These are phyloP conservation scores for Lophius piscatorius DNA, from an alignment of 2,113 vertebrate genomes.

Conservation along the genomic window DNA sequence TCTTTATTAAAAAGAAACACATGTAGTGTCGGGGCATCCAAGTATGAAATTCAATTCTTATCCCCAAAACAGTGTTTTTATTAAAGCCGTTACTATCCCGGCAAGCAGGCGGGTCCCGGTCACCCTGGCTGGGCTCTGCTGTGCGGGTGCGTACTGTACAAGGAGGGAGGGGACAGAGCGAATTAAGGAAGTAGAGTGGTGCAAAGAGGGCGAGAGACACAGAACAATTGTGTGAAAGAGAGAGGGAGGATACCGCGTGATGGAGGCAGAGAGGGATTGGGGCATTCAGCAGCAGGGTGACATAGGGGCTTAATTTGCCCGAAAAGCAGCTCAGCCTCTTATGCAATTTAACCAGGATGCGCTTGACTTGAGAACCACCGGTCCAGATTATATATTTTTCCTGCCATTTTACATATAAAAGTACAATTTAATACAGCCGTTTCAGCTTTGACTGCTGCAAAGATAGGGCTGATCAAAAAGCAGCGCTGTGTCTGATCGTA, in stretches of 20 bases:
- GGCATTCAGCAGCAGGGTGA: constrained; percentile 55
- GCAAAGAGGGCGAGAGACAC: constrained; percentile 13
- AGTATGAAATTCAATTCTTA: constrained; percentile 84
- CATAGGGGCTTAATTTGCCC: constrained; percentile 71
- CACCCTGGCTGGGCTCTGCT: constrained; percentile 64
- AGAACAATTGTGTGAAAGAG: constrained; percentile 13
- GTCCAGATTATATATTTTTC: too few species aligned
- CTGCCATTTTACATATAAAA: too few species aligned
- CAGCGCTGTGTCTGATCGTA: too few species aligned
- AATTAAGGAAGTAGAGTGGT: constrained; percentile 26
- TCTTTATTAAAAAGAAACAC: constrained; percentile 83
- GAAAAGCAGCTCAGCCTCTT: constrained; percentile 69
- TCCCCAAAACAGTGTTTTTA: constrained; percentile 79
- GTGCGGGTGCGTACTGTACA: constrained; percentile 64
- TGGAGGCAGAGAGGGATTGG: constrained; percentile 51
- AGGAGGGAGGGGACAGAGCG: constrained; percentile 32
- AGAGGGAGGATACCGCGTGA: constrained; percentile 40
- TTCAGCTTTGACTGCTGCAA: too few species aligned
- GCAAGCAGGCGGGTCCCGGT: constrained; percentile 65
- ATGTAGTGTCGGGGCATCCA: constrained; percentile 77
- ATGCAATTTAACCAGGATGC: constrained; percentile 70
- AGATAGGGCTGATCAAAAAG: too few species aligned
- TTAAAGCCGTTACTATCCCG: constrained; percentile 80
- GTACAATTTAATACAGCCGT: too few species aligned
- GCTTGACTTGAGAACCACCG: constrained; percentile 56